Evolutionary conservation across 2,888 invertebrate genomes (phyloP), one percentile per base, ranked within the genome.

Genomic region (Cephus nigrinus): DNA sequence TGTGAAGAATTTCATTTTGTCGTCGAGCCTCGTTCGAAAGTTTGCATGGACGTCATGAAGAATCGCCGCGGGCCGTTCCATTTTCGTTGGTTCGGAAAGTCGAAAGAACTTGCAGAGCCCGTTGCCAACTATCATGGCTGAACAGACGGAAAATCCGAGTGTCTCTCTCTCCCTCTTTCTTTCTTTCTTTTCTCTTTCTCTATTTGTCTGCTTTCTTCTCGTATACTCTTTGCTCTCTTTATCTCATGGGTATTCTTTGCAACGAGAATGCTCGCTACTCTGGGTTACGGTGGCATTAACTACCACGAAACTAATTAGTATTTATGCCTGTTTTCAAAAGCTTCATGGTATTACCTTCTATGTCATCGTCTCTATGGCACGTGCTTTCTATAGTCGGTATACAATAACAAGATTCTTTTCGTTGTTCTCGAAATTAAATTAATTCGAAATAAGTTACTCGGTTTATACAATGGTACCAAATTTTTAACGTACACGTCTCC

Each of bases 231-330:
- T 73, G 32, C 69, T 72, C 34, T 71, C 32, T 76, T 79, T 78
- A 78, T 76, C 34, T 31, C 33, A 71, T 9, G 71, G 31, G 32
- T 75, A 74, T 78, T 33, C 74, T 75, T 78, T 77, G 75, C 73
- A 33, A 80, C 75, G 80, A 81, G 82, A 80, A 82, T 81, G 80
- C 81, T 83, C 80, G 79, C 80, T 23, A 55, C 55, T 55, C 23
- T 55, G 55, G 55, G 55, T 55, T 23, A 74, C 78, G 75, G 73
- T 74, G 75, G 74, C 77, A 55, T 73, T 35, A 35, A 33, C 74
- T 11, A 80, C 76, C 78, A 78, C 75, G 80, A 83, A 83, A 82
- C 80, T 86, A 85, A 85, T 85, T 85, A 84, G 82, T 86, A 86
- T 85, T 85, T 85, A 85, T 82, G 83, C 79, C 76, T 81, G 78